Conservation (phyloP, 2,113 vertebrate genomes). For the Pteruthius melanotis region DNA sequence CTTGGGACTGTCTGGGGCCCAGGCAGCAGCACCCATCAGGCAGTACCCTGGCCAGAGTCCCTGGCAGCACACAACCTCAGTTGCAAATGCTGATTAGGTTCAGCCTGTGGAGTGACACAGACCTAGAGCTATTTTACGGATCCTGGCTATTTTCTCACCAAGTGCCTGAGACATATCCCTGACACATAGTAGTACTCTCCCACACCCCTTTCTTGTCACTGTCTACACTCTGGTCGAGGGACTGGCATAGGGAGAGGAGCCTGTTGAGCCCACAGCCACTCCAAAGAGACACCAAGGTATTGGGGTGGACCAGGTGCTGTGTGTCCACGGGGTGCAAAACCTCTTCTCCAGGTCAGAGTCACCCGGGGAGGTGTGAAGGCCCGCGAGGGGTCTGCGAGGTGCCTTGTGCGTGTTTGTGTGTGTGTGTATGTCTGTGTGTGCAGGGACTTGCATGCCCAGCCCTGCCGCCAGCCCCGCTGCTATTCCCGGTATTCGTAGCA, state of each 20-base stretch:
- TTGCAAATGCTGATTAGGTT: neutral
- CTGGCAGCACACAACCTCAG: fast-evolving
- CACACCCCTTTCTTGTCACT: neutral
- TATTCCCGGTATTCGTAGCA: slow-evolving; percentile 38
- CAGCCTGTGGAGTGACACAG: neutral
- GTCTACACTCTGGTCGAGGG: no score
- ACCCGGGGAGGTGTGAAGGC: neutral
- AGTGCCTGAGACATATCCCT: neutral
- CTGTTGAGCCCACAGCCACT: neutral
- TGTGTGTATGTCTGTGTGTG: neutral
- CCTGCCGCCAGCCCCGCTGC: neutral
- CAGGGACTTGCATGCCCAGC: neutral
- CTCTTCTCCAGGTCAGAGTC: neutral
- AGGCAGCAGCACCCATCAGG: neutral
- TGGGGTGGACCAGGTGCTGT: neutral
- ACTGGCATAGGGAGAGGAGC: neutral
- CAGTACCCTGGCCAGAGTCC: fast-evolving
- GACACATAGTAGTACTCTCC: neutral
- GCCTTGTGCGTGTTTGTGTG: no score
- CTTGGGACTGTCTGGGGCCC: neutral
- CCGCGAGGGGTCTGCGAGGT: no score
- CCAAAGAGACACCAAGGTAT: fast-evolving
- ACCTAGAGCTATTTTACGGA: neutral
- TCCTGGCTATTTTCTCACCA: neutral
- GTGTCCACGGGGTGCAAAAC: neutral